Evolutionary conservation across 2,888 invertebrate genomes (phyloP), one percentile per base, ranked within the genome.

Genomic region (Napeogenes inachia): DNA sequence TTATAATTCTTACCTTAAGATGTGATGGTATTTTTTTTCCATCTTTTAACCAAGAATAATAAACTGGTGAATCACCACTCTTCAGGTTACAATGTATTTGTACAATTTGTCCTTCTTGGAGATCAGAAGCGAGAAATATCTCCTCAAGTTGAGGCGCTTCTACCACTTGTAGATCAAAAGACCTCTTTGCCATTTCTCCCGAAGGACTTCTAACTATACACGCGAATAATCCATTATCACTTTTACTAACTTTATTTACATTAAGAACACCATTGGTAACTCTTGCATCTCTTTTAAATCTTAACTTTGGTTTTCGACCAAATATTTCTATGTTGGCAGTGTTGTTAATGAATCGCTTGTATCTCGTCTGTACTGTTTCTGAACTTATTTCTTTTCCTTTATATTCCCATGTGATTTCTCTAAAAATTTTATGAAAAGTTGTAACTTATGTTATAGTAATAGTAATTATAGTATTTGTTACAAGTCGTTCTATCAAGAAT

Each of bases 61-160:
- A 93, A 57, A 94, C 93, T 4, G 94, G 94, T 67, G 94, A 93
- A 79, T 94, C 94, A 13, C 94, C 94, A 61, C 93, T 92, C 71
- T 94, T 95, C 61, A 96, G 92, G 71, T 94, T 94, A 79, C 96
- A 96, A 64, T 96, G 94, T 69, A 97, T 95, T 81, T 96, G 94
- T 62, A 96, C 95, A 71, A 97, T 92, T 78, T 96, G 94, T 56
- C 96, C 95, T 89, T 97, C 94, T 84, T 95, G 95, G 21, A 96
- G 90, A 79, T 95, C 95, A 64, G 94, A 91, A 0, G 96, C 95
- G 75, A 97, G 94, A 57, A 93, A 89, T 80, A 98, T 96, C 42
- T 96, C 94, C 80, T 96, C 96, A 75, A 97, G 92, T 64, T 95
- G 93, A 0, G 97, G 97, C 0, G 96, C 95, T 82, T 90, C 89